Evolutionary conservation across 2,888 invertebrate genomes (phyloP).

Genomic region (Zygogramma bicolorata): DNA sequence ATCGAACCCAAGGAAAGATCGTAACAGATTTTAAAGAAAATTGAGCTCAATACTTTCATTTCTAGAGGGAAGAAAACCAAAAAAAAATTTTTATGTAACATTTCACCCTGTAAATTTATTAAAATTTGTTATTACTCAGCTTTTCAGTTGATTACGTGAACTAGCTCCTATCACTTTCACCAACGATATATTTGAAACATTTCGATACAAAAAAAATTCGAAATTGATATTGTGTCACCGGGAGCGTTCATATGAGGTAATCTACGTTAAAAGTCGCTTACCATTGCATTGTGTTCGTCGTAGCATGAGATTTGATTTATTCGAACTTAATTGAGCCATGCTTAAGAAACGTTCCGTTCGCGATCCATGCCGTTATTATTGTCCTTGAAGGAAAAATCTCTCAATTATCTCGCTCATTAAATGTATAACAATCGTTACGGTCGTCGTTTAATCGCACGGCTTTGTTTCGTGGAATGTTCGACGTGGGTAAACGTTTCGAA

Average conservation of each 20-base stretch:
- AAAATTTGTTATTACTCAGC: too few species aligned
- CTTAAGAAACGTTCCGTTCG: background rate
- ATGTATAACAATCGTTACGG: slow-evolving; percentile 6
- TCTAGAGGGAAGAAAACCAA: too few species aligned
- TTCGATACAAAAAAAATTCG: background rate
- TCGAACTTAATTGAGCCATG: background rate
- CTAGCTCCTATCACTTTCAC: too few species aligned
- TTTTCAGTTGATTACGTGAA: too few species aligned
- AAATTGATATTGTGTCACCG: background rate
- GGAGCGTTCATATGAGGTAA: background rate
- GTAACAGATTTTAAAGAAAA: too few species aligned
- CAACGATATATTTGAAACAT: background rate
- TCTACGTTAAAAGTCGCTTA: background rate
- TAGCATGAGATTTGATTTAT: background rate
- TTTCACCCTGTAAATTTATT: too few species aligned
- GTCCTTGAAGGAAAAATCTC: slow-evolving; percentile 7
- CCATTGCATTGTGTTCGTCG: background rate
- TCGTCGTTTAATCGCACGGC: background rate
- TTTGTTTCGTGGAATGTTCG: background rate
- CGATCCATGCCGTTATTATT: background rate
- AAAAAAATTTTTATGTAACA: too few species aligned
- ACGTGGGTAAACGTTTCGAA: background rate
- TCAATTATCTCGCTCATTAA: slow-evolving; percentile 2
- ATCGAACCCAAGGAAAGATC: too few species aligned
- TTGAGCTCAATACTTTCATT: too few species aligned